Evolutionary conservation across 1,140 invertebrate species (phyloP).

Genomic region (Pentalonia nigronervosa): DNA sequence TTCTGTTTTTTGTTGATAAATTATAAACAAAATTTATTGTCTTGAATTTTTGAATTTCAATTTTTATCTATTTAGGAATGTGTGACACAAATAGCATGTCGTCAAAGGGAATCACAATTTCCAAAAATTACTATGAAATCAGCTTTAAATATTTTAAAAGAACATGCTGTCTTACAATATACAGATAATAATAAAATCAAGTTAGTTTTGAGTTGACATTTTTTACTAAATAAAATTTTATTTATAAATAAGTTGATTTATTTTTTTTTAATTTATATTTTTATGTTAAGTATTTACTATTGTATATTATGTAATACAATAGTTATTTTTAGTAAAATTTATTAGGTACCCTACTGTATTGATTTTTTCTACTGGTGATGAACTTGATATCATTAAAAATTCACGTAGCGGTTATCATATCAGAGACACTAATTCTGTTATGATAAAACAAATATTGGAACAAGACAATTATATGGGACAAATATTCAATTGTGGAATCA

Average conservation of each 20-base stretch:
- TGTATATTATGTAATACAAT: neutral
- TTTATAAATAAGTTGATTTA: neutral
- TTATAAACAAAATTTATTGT: neutral
- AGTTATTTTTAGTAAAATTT: neutral
- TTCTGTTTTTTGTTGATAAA: neutral
- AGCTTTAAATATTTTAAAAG: constrained; percentile 68
- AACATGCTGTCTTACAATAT: constrained; percentile 17
- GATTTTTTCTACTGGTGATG: constrained; percentile 48
- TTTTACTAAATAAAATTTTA: neutral
- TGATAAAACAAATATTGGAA: constrained; percentile 30
- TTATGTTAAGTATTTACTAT: neutral
- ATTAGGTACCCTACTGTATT: constrained; percentile 30
- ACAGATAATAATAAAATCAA: neutral
- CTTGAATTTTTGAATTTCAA: constrained; percentile 60
- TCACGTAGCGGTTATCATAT: neutral
- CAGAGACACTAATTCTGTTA: constrained; percentile 39
- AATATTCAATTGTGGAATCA: constrained; percentile 7
- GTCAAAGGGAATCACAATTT: constrained; percentile 78
- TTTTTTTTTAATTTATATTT: neutral
- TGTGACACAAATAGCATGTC: constrained; percentile 66
- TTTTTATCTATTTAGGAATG: constrained; percentile 63
- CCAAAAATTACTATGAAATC: constrained; percentile 78
- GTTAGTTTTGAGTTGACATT: neutral
- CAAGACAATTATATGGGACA: constrained; percentile 8
- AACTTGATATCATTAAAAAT: neutral